Evolutionary conservation across 2,888 invertebrate genomes (phyloP).

Genomic region (Torymus texanus): DNA sequence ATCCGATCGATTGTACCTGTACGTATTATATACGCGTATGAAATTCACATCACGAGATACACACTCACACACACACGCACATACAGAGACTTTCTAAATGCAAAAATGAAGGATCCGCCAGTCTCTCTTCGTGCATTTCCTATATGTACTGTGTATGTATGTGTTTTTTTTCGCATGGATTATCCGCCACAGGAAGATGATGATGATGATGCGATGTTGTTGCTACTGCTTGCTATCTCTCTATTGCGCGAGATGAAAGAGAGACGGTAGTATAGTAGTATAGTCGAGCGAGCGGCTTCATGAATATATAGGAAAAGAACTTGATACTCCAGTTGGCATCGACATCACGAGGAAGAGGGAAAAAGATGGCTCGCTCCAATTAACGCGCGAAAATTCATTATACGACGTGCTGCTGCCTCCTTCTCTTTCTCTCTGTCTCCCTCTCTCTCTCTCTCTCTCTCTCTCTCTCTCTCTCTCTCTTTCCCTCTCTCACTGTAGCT

Average conservation of each 20-base stretch:
- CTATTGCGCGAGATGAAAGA: no score
- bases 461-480: no score
- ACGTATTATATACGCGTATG: constrained; percentile 12
- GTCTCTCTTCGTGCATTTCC: constrained; percentile 17
- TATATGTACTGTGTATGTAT: neutral
- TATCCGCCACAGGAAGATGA: neutral
- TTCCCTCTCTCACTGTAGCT: constrained; percentile 11
- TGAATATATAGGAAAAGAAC: constrained; percentile 37
- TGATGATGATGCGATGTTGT: no score
- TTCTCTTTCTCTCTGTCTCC: neutral
- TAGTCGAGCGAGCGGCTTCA: constrained; percentile 1
- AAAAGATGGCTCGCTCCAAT: constrained; percentile 52
- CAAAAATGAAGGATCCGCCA: constrained; percentile 25
- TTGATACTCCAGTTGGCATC: constrained; percentile 57
- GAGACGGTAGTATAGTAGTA: no score
- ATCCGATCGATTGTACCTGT: neutral
- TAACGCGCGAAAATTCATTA: constrained; percentile 47
- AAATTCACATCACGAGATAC: constrained; percentile 7
- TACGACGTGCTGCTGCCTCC: constrained; percentile 2
- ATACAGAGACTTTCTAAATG: constrained; percentile 41
- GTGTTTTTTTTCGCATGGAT: constrained; percentile 27
- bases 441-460: no score
- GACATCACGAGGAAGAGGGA: constrained; percentile 2
- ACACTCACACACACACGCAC: neutral
- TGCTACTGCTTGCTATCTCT: no score